Evolutionary conservation across 2,888 invertebrate species (phyloP), one percentile per base, ranked within the genome.

Genomic region (Rhimphoctona megacephalus): DNA sequence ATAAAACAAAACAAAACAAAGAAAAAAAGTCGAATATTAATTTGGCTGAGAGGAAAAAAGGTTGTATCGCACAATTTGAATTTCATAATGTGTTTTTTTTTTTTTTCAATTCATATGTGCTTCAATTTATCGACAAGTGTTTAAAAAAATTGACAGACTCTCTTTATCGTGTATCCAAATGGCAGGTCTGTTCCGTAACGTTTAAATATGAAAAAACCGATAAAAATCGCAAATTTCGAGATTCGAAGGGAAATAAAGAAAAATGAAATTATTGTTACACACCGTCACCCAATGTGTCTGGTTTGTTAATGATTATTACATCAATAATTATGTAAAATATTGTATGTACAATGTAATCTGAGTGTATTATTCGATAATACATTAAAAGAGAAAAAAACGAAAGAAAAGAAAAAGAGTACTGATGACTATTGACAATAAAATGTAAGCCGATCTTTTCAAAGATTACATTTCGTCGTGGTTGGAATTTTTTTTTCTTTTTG

Each of bases 321-420:
- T 90, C 90, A 90, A 90, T 88, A 90, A 92, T 92, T 92, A 93
- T 94, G 93, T 94, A 94, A 94, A 93, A 94, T 93, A 94, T 94
- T 82, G 93, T 93, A 93, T 94, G 92, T 94, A 93, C 89, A 93
- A 91, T 93, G 92, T 94, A 94, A 93, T 92, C 92, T 94, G 92
- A 92, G 90, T 94, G 93, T 94, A 93, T 92, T 92, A 92, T 93
- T 92, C 92, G 93, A 93, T 92, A 91, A 89, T 90, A 90, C 90
- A 90, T 67, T 49, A 49, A 67, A 78, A 89, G 89, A 79, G 77
- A 81, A 81, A 36, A 49, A 80, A 81, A 81, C 33, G 33, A 66
- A 57, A 82, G 1, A 76, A 77, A 85, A 81, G 25, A 64, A 81
- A 43, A 85, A 78, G 78, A 92, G 90, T 90, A 92, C 90, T 90